phyloP scores from a whole-genome alignment of 2,888 invertebrate species.

The Orthonychiurus folsomi region DNA sequence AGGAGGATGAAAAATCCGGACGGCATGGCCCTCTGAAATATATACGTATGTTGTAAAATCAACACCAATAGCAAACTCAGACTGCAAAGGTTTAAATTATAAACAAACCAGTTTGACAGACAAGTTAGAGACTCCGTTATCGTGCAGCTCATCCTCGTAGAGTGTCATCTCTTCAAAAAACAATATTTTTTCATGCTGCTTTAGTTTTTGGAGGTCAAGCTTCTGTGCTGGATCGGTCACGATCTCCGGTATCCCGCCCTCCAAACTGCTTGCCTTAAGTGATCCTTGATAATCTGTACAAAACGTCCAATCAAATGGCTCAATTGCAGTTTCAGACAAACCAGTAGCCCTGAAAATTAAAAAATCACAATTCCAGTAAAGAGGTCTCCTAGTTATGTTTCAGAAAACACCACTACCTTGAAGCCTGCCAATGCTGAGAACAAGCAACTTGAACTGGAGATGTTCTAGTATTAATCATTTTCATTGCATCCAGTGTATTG shows the following conservation, averaged over 20 bases:
- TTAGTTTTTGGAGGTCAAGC: conserved; percentile 79
- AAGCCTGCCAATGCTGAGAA: conserved; percentile 82
- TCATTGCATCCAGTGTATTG: conserved; percentile 82
- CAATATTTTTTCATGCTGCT: conserved; percentile 78
- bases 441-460: conserved; percentile 75
- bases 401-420: conserved; percentile 54
- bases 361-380: conserved; percentile 2
- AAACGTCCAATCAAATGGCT: conserved; percentile 90
- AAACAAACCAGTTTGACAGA: conserved; percentile 86
- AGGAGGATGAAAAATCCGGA: conserved; percentile 80
- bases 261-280: conserved; percentile 44
- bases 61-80: conserved; percentile 7
- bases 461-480: conserved; percentile 60
- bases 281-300: conserved; percentile 81
- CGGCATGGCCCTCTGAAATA: conserved; percentile 86
- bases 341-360: conserved; percentile 52
- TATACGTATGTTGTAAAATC: conserved; percentile 9
- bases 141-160: conserved; percentile 97
- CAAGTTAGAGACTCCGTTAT: conserved; percentile 85
- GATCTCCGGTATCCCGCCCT: conserved; percentile 48
- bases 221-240: conserved; percentile 55
- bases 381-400: not conserved
- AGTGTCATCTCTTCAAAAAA: conserved; percentile 89
- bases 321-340: conserved; percentile 43
- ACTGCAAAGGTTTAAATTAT: conserved; percentile 11